Evolutionary conservation across 2,113 vertebrate genomes (phyloP), one percentile per base, ranked within the genome.

Genomic region (Numenius arquata): DNA sequence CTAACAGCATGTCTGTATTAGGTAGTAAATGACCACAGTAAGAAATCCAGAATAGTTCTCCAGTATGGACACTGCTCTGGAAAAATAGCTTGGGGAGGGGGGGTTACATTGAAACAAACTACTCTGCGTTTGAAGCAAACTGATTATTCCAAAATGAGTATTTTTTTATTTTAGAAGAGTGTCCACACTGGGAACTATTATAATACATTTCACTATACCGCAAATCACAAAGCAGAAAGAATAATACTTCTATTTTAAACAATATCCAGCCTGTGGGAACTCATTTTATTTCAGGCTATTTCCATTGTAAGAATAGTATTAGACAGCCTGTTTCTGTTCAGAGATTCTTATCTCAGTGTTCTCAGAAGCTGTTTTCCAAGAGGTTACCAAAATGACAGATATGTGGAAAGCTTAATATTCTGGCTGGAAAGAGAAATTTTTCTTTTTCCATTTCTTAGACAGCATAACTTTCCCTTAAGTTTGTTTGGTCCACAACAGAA

Each of bases 351-450:
- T 82, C 89, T 87, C 11, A 3, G 13, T 70, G 34, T 61, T 95
- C 74, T 91, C 74, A 85, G 82, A 89, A 96, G 48, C 30, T 72
- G 8, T 70, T 95, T 94, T 88, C 62, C 55, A 85, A 68, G 76
- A 91, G 63, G 40, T 79, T 93, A 80, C 84, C 56, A 56, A 48
- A 93, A 82, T 70, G 62, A 72, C 62, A 80, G 63, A 15, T 90
- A 34, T 16, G 36, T 88, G 71, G 25, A 47, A 90, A 77, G 78
- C 36, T 81, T 88, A 61, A 63, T 82, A 50, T 40, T 85, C 50
- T 62, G 17, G 1, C n/a, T 79, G 47, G 58, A 85, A 75, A 83
- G 17, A 85, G 8, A 52, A n/a, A 27, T 85, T 59, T 89, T 93
- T 81, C 73, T 70, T 68, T 29, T 53, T 84, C 36, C 8, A 4